Evolutionary conservation across 2,113 vertebrate species (phyloP), one percentile per base, ranked within the genome.

Genomic region (Nyctibius bracteatus): DNA sequence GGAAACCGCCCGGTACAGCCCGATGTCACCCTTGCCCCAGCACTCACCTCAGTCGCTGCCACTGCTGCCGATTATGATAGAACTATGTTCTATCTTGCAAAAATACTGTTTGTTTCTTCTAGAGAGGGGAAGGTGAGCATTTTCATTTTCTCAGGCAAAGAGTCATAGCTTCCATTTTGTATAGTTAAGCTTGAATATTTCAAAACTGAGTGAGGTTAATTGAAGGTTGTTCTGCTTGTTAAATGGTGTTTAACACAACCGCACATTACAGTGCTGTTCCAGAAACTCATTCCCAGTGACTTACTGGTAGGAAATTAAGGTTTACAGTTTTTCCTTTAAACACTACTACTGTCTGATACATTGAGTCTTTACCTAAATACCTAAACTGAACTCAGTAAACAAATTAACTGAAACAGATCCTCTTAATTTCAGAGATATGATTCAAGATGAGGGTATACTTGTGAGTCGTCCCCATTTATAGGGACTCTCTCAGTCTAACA

Each of bases 121-220:
- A 33, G 10, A 37, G 22, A n/a, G 2, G 8, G 4, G 7, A 1
- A 66, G 2, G 2, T 49, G 19, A 51, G 4, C 1, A 51, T 74
- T 94, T 81, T 89, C 3, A 23, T 58, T 89, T 78, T 73, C 13
- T 62, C 17, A 66, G 30, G 10, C 4, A 62, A 65, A 65, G 20
- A 30, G 7, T 0, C 8, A 31, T 23, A 72, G 13, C 14, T 75
- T 88, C n/a, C 9, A 23, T 65, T 66, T 68, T 31, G 24, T n/a
- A 2, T 66, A 44, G 25, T 55, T 83, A 61, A 22, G 14, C 9
- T 63, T 52, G 17, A 22, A 3, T 47, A 14, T 23, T 92, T 86
- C 6, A 96, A 46, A 84, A 44, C 5, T 37, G 3, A 49, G 0
- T 61, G 7, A 82, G 12, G 8, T 73, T 72, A 82, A 25, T 44